These are phyloP conservation scores for Aphelenchoides bicaudatus DNA, from an alignment of 2,888 invertebrate genomes.

Conservation along the genomic window DNA sequence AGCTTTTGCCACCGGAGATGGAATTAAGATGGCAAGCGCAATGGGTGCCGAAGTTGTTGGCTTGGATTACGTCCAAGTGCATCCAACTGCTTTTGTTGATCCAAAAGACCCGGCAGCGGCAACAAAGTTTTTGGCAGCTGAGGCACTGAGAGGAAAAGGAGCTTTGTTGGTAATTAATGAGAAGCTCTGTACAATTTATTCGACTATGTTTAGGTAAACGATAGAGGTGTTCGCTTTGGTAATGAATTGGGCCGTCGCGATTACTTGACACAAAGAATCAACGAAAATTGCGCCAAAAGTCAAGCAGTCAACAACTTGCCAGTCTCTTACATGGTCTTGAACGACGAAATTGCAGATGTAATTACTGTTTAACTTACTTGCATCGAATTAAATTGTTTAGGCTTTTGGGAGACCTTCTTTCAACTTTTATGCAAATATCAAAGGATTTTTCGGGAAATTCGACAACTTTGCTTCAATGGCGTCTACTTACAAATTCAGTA, in stretches of 20 bases:
- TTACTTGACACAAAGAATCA: conserved; percentile 49
- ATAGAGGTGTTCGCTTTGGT: conserved; percentile 54
- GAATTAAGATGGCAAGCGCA: conserved; percentile 54
- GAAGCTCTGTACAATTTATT: conserved; percentile 4
- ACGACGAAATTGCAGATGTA: conserved; percentile 48
- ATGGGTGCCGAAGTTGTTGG: conserved; percentile 57
- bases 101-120: conserved; percentile 50
- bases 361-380: too few species aligned
- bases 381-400: too few species aligned
- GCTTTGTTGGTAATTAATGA: conserved; percentile 43
- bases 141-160: conserved; percentile 59
- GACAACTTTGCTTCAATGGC: conserved; percentile 46
- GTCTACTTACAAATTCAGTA: conserved; percentile 36
- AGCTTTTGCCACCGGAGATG: conserved; percentile 55
- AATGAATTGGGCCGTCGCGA: conserved; percentile 60
- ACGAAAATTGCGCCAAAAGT: conserved; percentile 40
- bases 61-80: conserved; percentile 56
- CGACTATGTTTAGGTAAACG: conserved; percentile 40
- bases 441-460: conserved; percentile 57
- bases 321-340: conserved; percentile 45
- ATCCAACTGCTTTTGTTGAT: conserved; percentile 59
- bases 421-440: conserved; percentile 57
- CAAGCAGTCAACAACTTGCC: conserved; percentile 18
- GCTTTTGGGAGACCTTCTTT: conserved; percentile 59
- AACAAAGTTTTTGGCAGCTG: conserved; percentile 60